Conservation (phyloP, 2,797 vertebrate species). For the Acestrorhynchus altus region DNA sequence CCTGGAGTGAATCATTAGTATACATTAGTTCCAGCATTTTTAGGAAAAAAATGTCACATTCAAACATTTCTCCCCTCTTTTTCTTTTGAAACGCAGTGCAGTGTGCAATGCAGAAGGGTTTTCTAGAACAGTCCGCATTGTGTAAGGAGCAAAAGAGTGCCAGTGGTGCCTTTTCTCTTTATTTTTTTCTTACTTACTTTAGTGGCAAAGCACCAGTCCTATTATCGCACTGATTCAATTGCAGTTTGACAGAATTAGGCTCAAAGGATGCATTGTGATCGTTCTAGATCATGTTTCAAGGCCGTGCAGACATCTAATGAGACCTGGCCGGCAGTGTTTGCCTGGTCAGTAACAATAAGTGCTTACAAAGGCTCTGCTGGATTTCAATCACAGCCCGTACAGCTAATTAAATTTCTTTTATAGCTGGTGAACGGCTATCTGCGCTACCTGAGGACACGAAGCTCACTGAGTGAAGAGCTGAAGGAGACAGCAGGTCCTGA, state of each 20-base stretch:
- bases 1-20: conserved; percentile 23
- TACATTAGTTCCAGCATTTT: conserved; percentile 9
- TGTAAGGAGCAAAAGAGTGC: background rate
- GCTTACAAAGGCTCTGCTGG: conserved; percentile 73
- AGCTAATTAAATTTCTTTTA: conserved; percentile 74
- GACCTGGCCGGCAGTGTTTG: conserved; percentile 62
- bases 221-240: conserved; percentile 43
- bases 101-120: conserved; percentile 9
- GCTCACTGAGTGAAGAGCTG: conserved; percentile 60
- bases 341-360: conserved; percentile 74
- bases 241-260: conserved; percentile 49
- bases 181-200: conserved; percentile 17
- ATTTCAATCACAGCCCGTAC: conserved; percentile 67
- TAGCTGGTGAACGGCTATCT: conserved; percentile 65
- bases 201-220: conserved; percentile 28
- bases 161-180: background rate
- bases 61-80: background rate
- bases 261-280: conserved; percentile 47
- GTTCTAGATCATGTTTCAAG: conserved; percentile 45
- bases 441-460: conserved; percentile 66
- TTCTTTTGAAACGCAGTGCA: background rate
- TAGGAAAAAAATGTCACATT: background rate
- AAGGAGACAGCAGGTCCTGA: conserved; percentile 75
- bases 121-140: conserved; percentile 28
- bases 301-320: conserved; percentile 61